phyloP scores from a whole-genome alignment of 2,113 vertebrate genomes.

The Gila orcuttii region DNA sequence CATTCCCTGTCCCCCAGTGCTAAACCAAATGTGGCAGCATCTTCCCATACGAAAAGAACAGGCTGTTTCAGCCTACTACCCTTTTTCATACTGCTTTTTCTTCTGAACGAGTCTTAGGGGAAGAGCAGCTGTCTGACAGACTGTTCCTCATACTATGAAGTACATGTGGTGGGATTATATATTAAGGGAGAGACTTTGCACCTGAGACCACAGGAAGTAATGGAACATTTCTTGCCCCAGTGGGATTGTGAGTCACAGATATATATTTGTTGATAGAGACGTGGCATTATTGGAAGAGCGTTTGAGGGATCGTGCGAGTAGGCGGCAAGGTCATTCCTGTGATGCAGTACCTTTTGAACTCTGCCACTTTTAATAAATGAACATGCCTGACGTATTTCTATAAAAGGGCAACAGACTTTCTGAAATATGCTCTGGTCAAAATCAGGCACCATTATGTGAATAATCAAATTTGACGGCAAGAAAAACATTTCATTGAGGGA shows the following conservation, averaged over 20 bases:
- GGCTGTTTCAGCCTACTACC: neutral
- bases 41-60: conserved; percentile 11
- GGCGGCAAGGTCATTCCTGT: neutral
- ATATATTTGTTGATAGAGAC: conserved; percentile 2
- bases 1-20: neutral
- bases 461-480: neutral
- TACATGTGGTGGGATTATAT: neutral
- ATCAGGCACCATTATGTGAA: neutral
- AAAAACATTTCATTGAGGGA: neutral
- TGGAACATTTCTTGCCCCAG: conserved; percentile 10
- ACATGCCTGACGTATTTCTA: neutral
- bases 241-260: neutral
- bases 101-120: conserved; percentile 24
- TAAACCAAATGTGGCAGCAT: conserved; percentile 19
- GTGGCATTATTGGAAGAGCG: neutral
- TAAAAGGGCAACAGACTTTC: neutral
- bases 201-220: conserved; percentile 7
- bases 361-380: neutral
- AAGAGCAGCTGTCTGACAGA: neutral
- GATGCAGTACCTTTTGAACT: conserved; percentile 13
- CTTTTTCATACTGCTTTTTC: neutral
- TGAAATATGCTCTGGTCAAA: neutral
- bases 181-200: neutral
- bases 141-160: neutral
- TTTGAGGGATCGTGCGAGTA: neutral